A percentile compares a stretch with the other conserved stretches of the same genome.
Evolutionary conservation across 1,140 invertebrate genomes (phyloP).

Genomic region (Wasmannia auropunctata): DNA sequence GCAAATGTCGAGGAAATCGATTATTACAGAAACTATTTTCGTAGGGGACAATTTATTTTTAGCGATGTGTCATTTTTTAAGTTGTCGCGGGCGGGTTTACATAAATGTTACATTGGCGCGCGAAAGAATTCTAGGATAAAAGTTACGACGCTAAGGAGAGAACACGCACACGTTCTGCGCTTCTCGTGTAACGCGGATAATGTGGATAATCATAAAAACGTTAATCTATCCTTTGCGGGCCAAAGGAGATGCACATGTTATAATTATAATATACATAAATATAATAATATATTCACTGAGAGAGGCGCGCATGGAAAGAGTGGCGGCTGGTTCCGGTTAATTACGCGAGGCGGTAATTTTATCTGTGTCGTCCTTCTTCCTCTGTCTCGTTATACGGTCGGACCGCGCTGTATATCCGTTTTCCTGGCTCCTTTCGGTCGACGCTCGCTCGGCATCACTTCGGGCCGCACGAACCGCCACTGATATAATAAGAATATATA

Average conservation of each 20-base stretch:
- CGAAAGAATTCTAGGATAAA: not conserved
- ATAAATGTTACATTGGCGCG: constrained; percentile 1
- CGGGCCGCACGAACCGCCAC: constrained; percentile 20
- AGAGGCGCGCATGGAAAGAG: not conserved
- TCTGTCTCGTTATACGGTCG: not conserved
- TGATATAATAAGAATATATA: not conserved
- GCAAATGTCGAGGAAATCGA: not conserved
- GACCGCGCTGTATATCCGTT: not conserved
- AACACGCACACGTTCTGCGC: not conserved
- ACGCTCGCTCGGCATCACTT: not conserved
- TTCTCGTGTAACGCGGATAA: not conserved
- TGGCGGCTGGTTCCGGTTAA: constrained; percentile 34
- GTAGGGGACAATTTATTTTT: constrained; percentile 41
- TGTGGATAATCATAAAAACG: constrained; percentile 22
- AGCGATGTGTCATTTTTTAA: constrained; percentile 2
- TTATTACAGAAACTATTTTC: constrained; percentile 45
- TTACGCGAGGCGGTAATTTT: not conserved
- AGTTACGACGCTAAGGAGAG: not conserved
- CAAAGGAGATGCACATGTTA: constrained; percentile 29
- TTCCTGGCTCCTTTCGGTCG: not conserved
- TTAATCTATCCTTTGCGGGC: constrained; percentile 47
- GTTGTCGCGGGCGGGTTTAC: not conserved
- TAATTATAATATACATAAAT: not conserved
- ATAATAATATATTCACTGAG: constrained; percentile 35
- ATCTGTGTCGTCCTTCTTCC: constrained; percentile 13